Evolutionary conservation across 1,140 invertebrate genomes (phyloP).

Genomic region (Drosophila nikananu): DNA sequence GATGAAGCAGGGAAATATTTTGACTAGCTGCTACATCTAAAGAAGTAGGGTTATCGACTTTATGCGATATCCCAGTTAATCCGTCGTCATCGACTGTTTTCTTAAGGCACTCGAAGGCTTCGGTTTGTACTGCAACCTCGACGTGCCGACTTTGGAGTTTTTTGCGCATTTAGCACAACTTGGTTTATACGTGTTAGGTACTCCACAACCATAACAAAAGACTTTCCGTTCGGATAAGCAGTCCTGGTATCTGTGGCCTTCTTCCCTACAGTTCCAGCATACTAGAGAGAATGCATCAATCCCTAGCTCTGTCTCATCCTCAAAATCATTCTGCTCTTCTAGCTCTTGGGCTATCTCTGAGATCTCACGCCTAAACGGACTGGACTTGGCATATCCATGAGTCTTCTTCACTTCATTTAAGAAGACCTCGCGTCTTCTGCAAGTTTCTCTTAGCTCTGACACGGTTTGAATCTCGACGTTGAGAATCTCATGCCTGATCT

Average conservation of each 20-base stretch:
- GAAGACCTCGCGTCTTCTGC: too few species aligned
- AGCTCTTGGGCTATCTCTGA: neutral
- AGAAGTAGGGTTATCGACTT: neutral
- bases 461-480: too few species aligned
- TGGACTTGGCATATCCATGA: too few species aligned
- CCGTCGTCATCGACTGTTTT: neutral
- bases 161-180: neutral
- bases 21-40: too few species aligned
- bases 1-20: too few species aligned
- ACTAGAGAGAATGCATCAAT: neutral
- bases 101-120: neutral
- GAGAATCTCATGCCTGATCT: too few species aligned
- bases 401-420: too few species aligned
- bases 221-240: too few species aligned
- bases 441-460: too few species aligned
- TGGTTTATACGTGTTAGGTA: neutral
- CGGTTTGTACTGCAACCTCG: neutral
- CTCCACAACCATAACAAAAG: neutral
- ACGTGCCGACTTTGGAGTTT: neutral
- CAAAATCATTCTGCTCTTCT: neutral
- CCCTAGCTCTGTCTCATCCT: neutral
- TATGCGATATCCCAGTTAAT: neutral
- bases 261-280: constrained; percentile 2
- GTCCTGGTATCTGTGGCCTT: constrained; percentile 4
- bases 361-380: too few species aligned